Evolutionary conservation across 1,140 invertebrate species (phyloP), one percentile per base, ranked within the genome.

Genomic region (Euura lappo): DNA sequence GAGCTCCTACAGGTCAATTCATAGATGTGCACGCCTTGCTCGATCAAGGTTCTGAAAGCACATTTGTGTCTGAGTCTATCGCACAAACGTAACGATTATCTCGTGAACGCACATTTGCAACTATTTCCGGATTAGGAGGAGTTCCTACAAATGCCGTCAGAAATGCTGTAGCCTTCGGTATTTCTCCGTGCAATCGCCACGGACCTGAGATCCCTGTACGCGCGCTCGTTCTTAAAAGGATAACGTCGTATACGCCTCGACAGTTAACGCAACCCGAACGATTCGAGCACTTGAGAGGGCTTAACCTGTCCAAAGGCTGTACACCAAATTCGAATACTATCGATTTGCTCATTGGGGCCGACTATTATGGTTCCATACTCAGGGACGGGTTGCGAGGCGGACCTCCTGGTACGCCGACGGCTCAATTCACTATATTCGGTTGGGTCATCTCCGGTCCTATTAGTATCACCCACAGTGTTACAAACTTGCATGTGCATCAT

Each of bases 401-500:
- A 11, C n/a, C n/a, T n/a, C n/a, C n/a, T n/a, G 28, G 65, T 28
- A 28, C n/a, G 4, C 71, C 74, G 64, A n/a, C 68, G 11, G 60
- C 72, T 28, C 71, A 71, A 44, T 72, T 72, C 45, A 75, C 69
- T 1, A 70, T 44, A 68, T 45, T 72, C 44, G 69, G 69, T 44
- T 72, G 74, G 74, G 43, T 75, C 70, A 45, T 72, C n/a, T 68
- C 71, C 2, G 74, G 74, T 6, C 47, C 71, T 68, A 65, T 45
- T 45, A 47, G 6, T 46, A 70, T 6, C 6, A 6, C n/a, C n/a
- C n/a, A n/a, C n/a, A n/a, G n/a, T n/a, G n/a, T n/a, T n/a, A n/a
- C n/a, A n/a, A n/a, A n/a, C n/a, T n/a, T n/a, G n/a, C n/a, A n/a
- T n/a, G n/a, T n/a, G n/a, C n/a, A 11, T 51, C 6, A 6, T 51